Percentiles rank a stretch among this genome's conserved stretches.
Evolutionary conservation across 2,888 invertebrate genomes (phyloP).

Genomic region (Pycnomerus fuliginosus): DNA sequence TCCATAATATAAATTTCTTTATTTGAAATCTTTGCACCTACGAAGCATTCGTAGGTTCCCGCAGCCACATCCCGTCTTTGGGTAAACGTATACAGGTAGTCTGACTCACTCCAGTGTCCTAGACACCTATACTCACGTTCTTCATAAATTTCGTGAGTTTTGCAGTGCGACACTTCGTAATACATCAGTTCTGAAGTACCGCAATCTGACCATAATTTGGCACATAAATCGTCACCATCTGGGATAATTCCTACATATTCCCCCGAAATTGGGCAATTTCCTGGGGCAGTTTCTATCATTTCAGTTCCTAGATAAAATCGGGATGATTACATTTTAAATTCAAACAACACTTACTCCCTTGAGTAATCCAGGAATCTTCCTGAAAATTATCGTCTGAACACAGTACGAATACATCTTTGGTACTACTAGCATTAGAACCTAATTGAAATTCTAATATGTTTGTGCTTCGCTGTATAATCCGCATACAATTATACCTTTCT

Average conservation of each 20-base stretch:
- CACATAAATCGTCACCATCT: conserved; percentile 60
- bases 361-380: conserved; percentile 61
- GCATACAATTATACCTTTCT: conserved; percentile 59
- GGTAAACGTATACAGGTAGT: conserved; percentile 64
- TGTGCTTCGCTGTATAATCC: conserved; percentile 59
- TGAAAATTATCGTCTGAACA: conserved; percentile 54
- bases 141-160: conserved; percentile 61
- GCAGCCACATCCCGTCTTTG: conserved; percentile 61
- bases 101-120: conserved; percentile 66
- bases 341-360: conserved; percentile 57
- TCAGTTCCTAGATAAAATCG: conserved; percentile 37
- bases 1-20: conserved; percentile 66
- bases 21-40: conserved; percentile 60
- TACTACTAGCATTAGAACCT: conserved; percentile 47
- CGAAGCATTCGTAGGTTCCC: conserved; percentile 65
- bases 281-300: conserved; percentile 26
- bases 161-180: conserved; percentile 64
- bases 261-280: conserved; percentile 64
- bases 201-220: conserved; percentile 66
- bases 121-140: conserved; percentile 66
- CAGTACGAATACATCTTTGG: conserved; percentile 40
- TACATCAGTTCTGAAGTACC: conserved; percentile 66
- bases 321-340: too few relatives aligned
- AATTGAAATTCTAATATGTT: conserved; percentile 64
- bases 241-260: conserved; percentile 66